Evolutionary conservation across 2,113 vertebrate species (phyloP), one percentile per base, ranked within the genome.

Genomic region (Scophthalmus maximus): DNA sequence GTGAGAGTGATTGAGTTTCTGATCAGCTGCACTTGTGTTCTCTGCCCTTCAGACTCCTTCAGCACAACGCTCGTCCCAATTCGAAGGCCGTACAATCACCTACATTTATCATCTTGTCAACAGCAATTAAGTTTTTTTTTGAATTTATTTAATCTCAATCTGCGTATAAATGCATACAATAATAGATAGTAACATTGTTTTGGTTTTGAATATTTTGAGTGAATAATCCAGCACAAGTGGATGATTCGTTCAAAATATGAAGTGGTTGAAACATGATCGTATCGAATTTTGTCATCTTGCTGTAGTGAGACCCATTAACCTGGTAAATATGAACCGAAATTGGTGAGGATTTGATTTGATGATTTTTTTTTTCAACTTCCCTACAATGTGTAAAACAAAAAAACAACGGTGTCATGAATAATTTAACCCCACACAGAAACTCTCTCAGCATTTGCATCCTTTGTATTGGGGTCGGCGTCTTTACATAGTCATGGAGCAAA

Each of bases 1-100:
- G 30, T 34, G 29, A 80, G 75, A 59, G 18, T 29, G 17, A 72
- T 63, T 11, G 6, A 50, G 29, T 66, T 74, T 8, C 62, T 42
- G 27, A 7, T 8, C 8, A 51, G 11, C 12, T 5, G 38, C 18
- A 14, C 22, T 59, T 29, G n/a, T 38, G 57, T 27, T 26, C n/a
- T 61, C 14, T 49, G 2, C 18, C 10, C 2, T n/a, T 44, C 40
- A n/a, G 2, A 5, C 25, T 26, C 25, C 2, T 47, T 27, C 6
- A 36, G 22, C 14, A 27, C 42, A 38, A 1, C 3, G 4, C 1
- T 27, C 15, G 27, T 22, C 36, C 0, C 1, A 20, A 27, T 15
- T 10, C 29, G 32, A 40, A 17, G 1, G 3, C 32, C 10, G 3
- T 22, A 17, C 10, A 51, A 40, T 3, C 10, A 34, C n/a, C n/a